Evolutionary conservation across 1,140 invertebrate species (phyloP), one percentile per base, ranked within the genome.

Genomic region (Scaptodrosophila lebanonensis): DNA sequence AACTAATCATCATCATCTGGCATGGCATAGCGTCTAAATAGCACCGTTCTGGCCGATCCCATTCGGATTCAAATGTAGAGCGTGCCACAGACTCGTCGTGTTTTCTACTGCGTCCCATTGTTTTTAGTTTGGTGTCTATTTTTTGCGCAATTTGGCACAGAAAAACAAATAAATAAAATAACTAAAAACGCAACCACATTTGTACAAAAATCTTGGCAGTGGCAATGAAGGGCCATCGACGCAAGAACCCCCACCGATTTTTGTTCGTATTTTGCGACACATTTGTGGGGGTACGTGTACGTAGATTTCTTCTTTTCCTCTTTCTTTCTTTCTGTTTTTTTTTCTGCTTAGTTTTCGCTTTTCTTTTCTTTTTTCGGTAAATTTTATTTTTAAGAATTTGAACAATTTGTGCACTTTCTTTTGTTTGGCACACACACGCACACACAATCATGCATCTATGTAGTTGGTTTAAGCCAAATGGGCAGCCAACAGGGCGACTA

Each of bases 321-420:
- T 12, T 38, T 38, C 15, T 38, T 38, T 15, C 6, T 45, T 60
- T 65, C 32, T 52, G 43, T 30, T 15, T 17, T 60, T 53, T 57
- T 60, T 33, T 36, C 25, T 29, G 18, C 25, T 53, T 43, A 25
- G 29, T 53, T 13, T 53, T 45, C 22, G 36, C 12, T 42, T 58
- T 58, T 59, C 27, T 35, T 47, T 52, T 49, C 16, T 42, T 47
- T 45, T 13, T 15, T 56, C 29, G 32, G 12, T 43, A 36, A 50
- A 36, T 33, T 53, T 45, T 53, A 45, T 60, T 53, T 60, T 27
- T 20, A 56, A 64, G 56, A 79, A 79, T 79, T 75, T 82, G 36
- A 82, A 82, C 75, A 63, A 82, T 82, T 82, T 69, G 66, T 82
- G 75, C 75, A 82, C 75, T 82, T 82, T 82, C 69, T 82, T 82